Percentiles rank a stretch among this genome's conserved stretches.
phyloP scores from a whole-genome alignment of 2,113 vertebrate species.

The Neogale vison region DNA sequence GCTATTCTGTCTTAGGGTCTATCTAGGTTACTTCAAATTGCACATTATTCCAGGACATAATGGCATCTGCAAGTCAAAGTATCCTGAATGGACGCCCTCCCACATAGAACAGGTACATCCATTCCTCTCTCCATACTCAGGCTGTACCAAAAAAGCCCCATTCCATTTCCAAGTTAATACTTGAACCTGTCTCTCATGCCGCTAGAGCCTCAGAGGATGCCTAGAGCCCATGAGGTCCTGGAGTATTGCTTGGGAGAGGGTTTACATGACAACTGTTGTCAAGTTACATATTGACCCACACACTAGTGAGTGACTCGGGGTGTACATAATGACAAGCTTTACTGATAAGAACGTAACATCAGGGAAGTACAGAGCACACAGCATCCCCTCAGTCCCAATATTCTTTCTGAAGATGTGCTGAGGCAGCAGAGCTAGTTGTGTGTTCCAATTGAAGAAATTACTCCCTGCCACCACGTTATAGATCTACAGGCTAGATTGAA shows the following conservation, averaged over 20 bases:
- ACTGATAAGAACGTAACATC: background rate
- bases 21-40: background rate
- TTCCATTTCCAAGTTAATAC: background rate
- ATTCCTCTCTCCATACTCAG: background rate
- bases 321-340: background rate
- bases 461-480: background rate
- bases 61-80: background rate
- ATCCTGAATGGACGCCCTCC: background rate
- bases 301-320: background rate
- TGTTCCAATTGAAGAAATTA: background rate
- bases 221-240: background rate
- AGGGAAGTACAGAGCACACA: background rate
- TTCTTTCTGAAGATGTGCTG: too few species aligned
- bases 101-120: background rate
- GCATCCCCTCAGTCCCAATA: too few species aligned
- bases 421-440: background rate
- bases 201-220: too few species aligned
- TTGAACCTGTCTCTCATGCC: background rate
- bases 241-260: background rate
- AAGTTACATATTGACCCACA: background rate
- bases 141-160: background rate
- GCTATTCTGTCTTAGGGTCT: accelerated
- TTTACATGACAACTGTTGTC: background rate
- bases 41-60: background rate
- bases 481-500: background rate